These are phyloP conservation scores for Cottus gobio DNA, from an alignment of 2,113 vertebrate genomes.

Conservation along the genomic window DNA sequence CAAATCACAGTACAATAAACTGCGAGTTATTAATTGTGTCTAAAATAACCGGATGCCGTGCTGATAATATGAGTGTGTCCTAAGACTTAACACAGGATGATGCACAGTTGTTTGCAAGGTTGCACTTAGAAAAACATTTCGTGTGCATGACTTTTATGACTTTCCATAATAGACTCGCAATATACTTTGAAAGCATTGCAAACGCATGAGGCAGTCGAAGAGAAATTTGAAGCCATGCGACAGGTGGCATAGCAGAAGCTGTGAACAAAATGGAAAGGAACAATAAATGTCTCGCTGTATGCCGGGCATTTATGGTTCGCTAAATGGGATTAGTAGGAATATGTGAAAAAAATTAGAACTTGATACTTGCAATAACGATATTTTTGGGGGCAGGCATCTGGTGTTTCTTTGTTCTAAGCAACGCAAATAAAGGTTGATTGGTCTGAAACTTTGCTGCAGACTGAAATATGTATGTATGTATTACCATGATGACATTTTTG, in stretches of 20 bases:
- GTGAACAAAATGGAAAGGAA: conserved; percentile 9
- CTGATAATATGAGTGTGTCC: conserved; percentile 26
- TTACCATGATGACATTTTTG: neutral
- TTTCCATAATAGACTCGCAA: conserved; percentile 47
- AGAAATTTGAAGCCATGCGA: conserved; percentile 46
- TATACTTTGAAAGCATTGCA: conserved; percentile 32
- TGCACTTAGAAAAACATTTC: conserved; percentile 37
- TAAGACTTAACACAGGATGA: conserved; percentile 28
- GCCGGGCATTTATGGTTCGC: neutral
- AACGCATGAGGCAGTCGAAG: conserved; percentile 50
- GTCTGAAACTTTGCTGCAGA: too few relatives aligned
- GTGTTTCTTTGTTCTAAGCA: neutral
- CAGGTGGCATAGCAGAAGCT: conserved; percentile 40
- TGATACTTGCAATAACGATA: neutral
- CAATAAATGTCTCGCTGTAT: conserved; percentile 2
- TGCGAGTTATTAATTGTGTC: conserved; percentile 24
- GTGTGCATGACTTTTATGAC: conserved; percentile 53
- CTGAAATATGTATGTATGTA: neutral
- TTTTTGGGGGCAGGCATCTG: neutral
- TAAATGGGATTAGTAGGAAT: too few relatives aligned
- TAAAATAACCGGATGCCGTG: conserved; percentile 10
- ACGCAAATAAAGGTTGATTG: neutral
- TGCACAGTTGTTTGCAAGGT: conserved; percentile 41
- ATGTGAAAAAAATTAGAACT: too few relatives aligned
- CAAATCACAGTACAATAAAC: conserved; percentile 16